Base-by-base conservation (phyloP, 2,113 vertebrate genomes). In the Saccopteryx bilineata region DNA sequence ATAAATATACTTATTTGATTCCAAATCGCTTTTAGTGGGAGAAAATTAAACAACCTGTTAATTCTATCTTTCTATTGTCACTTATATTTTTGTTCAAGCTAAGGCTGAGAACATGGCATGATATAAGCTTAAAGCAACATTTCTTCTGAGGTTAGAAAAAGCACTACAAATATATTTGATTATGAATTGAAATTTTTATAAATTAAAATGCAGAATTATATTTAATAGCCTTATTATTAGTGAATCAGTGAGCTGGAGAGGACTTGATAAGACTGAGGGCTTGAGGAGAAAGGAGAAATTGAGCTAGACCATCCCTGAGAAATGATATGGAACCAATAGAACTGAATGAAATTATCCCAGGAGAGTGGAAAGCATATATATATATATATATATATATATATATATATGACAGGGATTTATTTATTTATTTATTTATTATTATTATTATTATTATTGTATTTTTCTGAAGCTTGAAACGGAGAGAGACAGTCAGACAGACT, bases 161-260 rank as follows among this genome's bases (percentile, higher is more conserved):
- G 2, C 18, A 48, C 21, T 66, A 76, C 94, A 96, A 94, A 89
- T 89, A 48, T 58, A 24, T 39, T 72, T 56, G 78, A 88, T 72
- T 81, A 19, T 18, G 2, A 48, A 4, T 52, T 81, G 63, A n/a
- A 92, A 78, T 78, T 48, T 11, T 7, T 82, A 46, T 54, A 76
- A 84, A 81, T 46, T 68, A 50, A 56, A 72, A 48, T 82, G 50
- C 0, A 72, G 26, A 71, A 50, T 66, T 24, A 9, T 13, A 85
- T 69, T 48, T 56, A 87, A 58, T 81, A 74, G 23, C 17, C 39
- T 79, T 84, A 78, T 89, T 93, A 11, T 66, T n/a, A 54, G 48
- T 91, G 39, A 72, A 65, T 88, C 39, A 88, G 4, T 90, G 85
- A 81, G 9, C 24, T 78, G 52, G 17, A 72, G 7, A 90, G 12